Percentiles rank a stretch among this genome's conserved stretches.
These are phyloP conservation scores for Carpatolechia fugitivella DNA, from an alignment of 2,888 invertebrate species.

Conservation along the genomic window DNA sequence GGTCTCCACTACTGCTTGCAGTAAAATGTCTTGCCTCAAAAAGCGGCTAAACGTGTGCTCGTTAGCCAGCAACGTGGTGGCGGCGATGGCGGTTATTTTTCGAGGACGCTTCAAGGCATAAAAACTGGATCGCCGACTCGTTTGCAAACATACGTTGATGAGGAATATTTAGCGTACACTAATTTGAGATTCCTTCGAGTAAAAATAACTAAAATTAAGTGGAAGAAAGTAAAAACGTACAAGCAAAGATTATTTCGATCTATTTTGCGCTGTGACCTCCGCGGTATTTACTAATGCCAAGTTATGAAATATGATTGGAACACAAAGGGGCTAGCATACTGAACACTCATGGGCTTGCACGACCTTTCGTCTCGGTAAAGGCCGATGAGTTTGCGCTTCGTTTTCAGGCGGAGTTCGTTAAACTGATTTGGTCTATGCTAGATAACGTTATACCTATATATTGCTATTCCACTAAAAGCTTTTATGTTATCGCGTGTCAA, in stretches of 20 bases:
- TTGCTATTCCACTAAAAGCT: constrained; percentile 15
- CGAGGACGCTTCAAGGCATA: constrained; percentile 58
- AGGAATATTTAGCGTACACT: constrained; percentile 2
- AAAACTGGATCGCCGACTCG: constrained; percentile 62
- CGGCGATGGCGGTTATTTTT: constrained; percentile 63
- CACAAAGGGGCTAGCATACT: constrained; percentile 28
- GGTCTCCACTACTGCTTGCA: neutral
- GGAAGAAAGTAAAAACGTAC: constrained; percentile 26
- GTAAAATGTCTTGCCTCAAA: constrained; percentile 2
- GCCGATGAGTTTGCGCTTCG: neutral
- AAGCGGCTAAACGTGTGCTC: constrained; percentile 7
- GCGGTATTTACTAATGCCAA: constrained; percentile 33
- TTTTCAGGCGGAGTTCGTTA: constrained; percentile 7
- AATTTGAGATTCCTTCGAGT: constrained; percentile 12
- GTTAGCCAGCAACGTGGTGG: constrained; percentile 8
- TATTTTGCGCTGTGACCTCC: constrained; percentile 35
- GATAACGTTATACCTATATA: neutral
- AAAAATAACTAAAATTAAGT: constrained; percentile 24
- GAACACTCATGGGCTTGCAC: constrained; percentile 29
- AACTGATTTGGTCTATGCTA: neutral
- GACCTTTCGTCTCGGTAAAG: constrained; percentile 20
- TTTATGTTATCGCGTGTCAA: constrained; percentile 15
- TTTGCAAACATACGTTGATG: constrained; percentile 37
- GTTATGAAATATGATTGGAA: constrained; percentile 38
- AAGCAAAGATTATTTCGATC: constrained; percentile 23